A percentile compares a stretch with the other conserved stretches of the same genome.
These are phyloP conservation scores for Polia nebulosa DNA, from an alignment of 2,888 invertebrate genomes.

Conservation along the genomic window DNA sequence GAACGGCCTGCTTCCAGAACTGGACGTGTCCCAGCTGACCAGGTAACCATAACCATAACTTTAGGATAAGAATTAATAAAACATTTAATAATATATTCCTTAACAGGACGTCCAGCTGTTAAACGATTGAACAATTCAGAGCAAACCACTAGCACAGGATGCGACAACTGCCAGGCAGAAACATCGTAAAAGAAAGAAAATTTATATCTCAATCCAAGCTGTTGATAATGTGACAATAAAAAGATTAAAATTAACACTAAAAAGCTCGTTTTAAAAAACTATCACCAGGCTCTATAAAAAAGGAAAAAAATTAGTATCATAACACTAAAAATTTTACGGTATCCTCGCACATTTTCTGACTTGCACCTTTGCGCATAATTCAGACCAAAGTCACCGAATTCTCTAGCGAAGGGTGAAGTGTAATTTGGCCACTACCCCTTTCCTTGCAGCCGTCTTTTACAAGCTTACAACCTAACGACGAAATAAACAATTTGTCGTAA, in stretches of 20 bases:
- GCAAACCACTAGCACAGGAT: conserved; percentile 5
- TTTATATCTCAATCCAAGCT: conserved; percentile 9
- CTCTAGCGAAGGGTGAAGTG: conserved; percentile 46
- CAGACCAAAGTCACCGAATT: conserved; percentile 47
- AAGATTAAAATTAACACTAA: conserved; percentile 16
- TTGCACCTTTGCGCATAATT: conserved; percentile 60
- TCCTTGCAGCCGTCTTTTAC: conserved; percentile 66
- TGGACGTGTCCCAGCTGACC: conserved; percentile 20
- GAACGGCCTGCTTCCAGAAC: background rate
- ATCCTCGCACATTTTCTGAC: conserved; percentile 8
- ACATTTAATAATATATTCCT: background rate
- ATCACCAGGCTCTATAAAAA: conserved; percentile 32
- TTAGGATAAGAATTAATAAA: background rate
- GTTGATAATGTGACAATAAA: conserved; percentile 19
- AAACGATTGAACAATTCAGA: background rate
- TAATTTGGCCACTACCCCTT: conserved; percentile 75
- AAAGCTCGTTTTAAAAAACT: conserved; percentile 31
- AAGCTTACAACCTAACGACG: conserved; percentile 78
- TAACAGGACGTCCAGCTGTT: background rate
- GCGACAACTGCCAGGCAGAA: background rate
- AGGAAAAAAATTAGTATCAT: conserved; percentile 15
- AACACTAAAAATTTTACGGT: conserved; percentile 17
- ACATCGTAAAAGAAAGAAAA: conserved; percentile 8
- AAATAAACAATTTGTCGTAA: conserved; percentile 73
- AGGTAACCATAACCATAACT: conserved; percentile 1